These are phyloP conservation scores for Centropus unirufus DNA, from an alignment of 2,113 vertebrate genomes.

Conservation along the genomic window DNA sequence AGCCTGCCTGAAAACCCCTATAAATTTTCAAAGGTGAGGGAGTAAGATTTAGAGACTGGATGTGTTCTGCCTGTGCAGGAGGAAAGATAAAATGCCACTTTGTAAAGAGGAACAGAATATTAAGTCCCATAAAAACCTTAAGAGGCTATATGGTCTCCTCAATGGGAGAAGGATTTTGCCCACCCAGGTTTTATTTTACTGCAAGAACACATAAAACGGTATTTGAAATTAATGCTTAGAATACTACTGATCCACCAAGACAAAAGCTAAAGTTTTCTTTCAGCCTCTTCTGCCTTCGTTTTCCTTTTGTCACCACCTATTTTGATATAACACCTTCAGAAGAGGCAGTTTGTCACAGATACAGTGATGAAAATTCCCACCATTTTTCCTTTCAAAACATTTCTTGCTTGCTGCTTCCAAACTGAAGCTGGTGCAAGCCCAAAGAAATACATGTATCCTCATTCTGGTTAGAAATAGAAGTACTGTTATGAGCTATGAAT, in stretches of 20 bases:
- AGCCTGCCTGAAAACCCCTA: conserved; percentile 62
- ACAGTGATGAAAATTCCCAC: background rate
- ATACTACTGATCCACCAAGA: background rate
- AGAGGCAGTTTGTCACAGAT: background rate
- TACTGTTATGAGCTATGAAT: background rate
- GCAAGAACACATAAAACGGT: conserved; percentile 33
- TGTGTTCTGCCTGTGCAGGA: conserved; percentile 32
- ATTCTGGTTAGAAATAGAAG: background rate
- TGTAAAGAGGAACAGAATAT: conserved; percentile 59
- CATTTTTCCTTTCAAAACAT: background rate
- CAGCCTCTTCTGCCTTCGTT: background rate
- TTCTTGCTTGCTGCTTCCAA: background rate
- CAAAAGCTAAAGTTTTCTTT: conserved; percentile 39
- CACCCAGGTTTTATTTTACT: conserved; percentile 68
- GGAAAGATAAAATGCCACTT: conserved; percentile 55
- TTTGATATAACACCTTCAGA: conserved; percentile 9
- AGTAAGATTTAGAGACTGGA: conserved; percentile 68
- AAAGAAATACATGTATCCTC: background rate
- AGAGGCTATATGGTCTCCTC: conserved; percentile 20
- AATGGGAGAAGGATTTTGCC: conserved; percentile 68
- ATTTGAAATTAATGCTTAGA: conserved; percentile 50
- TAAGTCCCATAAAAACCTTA: conserved; percentile 69
- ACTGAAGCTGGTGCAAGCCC: background rate
- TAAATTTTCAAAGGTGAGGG: conserved; percentile 78
- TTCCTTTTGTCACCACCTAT: background rate